Evolutionary conservation across 2,113 vertebrate genomes (phyloP), one percentile per base, ranked within the genome.

Genomic region (Anser cygnoides): DNA sequence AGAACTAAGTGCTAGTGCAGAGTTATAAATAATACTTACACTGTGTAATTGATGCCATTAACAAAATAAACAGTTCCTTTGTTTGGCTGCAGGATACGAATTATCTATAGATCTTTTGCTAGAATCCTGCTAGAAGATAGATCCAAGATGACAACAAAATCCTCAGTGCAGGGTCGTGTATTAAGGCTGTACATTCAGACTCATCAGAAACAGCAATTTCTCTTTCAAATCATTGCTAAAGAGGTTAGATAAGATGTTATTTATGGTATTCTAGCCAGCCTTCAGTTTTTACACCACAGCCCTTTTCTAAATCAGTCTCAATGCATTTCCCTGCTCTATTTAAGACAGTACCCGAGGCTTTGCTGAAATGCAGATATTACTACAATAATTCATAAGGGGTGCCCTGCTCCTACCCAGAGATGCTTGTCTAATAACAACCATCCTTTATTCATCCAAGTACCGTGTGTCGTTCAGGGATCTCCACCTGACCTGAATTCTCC

Each of bases 31-130:
- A 44, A 55, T 20, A 72, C 70, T 71, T 78, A 43, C 52, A 10
- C 65, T 5, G 39, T 16, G 39, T 70, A 61, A 74, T 9, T 63
- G 91, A 52, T 11, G 17, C 65, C 79, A 62, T 95, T 89, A 92
- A 90, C 74, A 71, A 92, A 90, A 78, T 6, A 70, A 96, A 79
- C 67, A 35, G 35, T 20, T 59, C 63, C 65, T 89, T 23, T 28
- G 41, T 68, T 73, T 68, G 82, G 74, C 79, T 62, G 50, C 29
- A 70, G 76, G 84, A 29, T 50, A 77, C 66, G 62, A 85, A 59
- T 65, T 63, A 76, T 33, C 80, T 43, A 44, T 10, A 72, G 89
- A 86, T 49, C 75, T 67, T 79, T 21, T 43, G 52, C 75, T 43
- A 9, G 20, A 58, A 76, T 58, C 22, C 49, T n/a, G 37, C 73